Evolutionary conservation across 92 coral and sea anemone genomes (phyloP), one percentile per base, ranked within the genome.

Genomic region (Umimayanthus kanabou): DNA sequence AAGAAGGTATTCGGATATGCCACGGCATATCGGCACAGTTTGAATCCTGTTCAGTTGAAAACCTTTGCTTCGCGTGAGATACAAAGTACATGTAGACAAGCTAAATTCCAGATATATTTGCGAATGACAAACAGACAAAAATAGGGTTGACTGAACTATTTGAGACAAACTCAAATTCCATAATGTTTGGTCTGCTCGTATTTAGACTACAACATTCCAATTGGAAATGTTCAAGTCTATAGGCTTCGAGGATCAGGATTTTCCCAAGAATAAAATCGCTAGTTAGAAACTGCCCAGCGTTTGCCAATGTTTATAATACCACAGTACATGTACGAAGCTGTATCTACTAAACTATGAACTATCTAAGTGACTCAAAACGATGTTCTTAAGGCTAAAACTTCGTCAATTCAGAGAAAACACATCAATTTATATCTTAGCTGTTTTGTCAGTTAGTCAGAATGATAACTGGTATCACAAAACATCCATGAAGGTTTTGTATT

Each of bases 61-160:
- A 25, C 23, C 47, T 43, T 20, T 25, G 50, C 57, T 76, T 42
- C 14, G 80, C 80, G 55, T 43, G 55, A 76, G 80, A 37, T 58
- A 43, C 53, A 40, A 76, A 39, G 57, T 39, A 75, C 39, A 75
- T 33, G 79, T 37, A 76, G 42, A 76, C 80, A 76, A 76, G 22
- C 8, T 22, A 9, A 43, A 42, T 42, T 25, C 4, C 4, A 20
- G 15, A 61, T 76, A 39, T 40, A 76, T 57, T 42, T 20, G 57
- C 55, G 39, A 76, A 76, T 23, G 49, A 43, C 1, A 76, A 76
- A 18, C 53, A 16, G 49, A 76, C 20, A 53, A 53, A 53, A 11
- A 13, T 10, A 76, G 0, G 11, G 79, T 39, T 39, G 53, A 39
- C n/a, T 5, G 50, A 39, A 16, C 79, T 20, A 3, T 16, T 69